Conservation (phyloP, 1,140 invertebrate genomes). For the Pseudoatta argentina region DNA sequence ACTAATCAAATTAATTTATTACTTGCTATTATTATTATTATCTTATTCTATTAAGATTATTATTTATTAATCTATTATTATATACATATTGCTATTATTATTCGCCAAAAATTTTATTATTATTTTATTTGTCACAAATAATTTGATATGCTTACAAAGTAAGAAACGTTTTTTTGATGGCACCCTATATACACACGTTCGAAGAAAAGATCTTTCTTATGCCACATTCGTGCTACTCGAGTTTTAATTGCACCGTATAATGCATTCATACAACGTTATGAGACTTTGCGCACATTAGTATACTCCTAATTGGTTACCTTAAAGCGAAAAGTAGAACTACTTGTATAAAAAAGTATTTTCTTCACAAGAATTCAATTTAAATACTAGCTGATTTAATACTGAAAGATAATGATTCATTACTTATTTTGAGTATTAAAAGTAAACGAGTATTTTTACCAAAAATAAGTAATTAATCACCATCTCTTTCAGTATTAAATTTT, state of each 20-base stretch:
- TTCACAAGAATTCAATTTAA: no score
- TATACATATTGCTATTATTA: no score
- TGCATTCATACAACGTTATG: conserved; percentile 50
- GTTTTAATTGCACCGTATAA: conserved; percentile 53
- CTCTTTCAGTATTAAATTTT: no score
- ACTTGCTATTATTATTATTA: neutral
- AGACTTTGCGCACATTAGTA: conserved; percentile 48
- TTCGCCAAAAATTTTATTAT: neutral
- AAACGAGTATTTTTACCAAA: no score
- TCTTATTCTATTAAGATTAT: neutral
- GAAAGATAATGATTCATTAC: no score
- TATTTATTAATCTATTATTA: neutral
- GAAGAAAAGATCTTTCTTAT: neutral
- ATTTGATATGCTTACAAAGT: neutral
- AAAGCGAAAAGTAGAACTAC: conserved; percentile 42
- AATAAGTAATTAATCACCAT: no score
- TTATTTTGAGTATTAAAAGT: no score
- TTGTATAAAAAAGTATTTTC: neutral
- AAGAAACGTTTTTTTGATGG: neutral
- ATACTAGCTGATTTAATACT: no score
- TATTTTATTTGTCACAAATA: neutral
- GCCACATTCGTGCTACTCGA: conserved; percentile 29
- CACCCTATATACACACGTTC: conserved; percentile 6
- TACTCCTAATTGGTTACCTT: conserved; percentile 45
- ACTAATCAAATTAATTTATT: conserved; percentile 5